phyloP scores from a whole-genome alignment of 2,888 invertebrate species.

The Coenonympha glycerion region DNA sequence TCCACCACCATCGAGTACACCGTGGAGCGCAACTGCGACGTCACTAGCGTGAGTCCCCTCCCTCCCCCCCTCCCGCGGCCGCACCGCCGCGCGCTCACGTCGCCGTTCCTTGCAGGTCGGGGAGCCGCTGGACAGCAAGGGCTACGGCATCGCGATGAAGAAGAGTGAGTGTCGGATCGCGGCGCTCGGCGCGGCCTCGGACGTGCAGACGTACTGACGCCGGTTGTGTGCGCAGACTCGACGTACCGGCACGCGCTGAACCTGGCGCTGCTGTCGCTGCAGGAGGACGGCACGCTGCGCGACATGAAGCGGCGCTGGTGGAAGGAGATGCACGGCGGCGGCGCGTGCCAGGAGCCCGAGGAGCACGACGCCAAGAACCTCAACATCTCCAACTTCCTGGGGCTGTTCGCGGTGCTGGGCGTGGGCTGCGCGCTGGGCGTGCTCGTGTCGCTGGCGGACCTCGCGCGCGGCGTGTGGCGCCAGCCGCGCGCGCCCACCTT shows the following conservation, averaged over 20 bases:
- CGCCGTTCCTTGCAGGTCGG: constrained; percentile 73
- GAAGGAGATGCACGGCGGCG: constrained; percentile 87
- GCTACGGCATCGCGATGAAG: constrained; percentile 90
- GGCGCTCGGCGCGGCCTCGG: background rate
- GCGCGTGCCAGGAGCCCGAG: constrained; percentile 75
- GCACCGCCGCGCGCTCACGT: background rate
- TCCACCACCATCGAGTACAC: constrained; percentile 91
- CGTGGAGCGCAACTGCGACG: constrained; percentile 83
- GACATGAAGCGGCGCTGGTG: constrained; percentile 92
- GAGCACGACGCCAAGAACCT: constrained; percentile 53
- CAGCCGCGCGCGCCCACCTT: constrained; percentile 43
- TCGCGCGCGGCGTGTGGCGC: constrained; percentile 47
- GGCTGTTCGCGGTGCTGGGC: constrained; percentile 85
- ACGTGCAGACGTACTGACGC: background rate
- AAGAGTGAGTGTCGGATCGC: constrained; percentile 74
- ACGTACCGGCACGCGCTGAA: constrained; percentile 84
- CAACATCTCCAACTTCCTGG: constrained; percentile 85
- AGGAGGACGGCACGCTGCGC: constrained; percentile 87
- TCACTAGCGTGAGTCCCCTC: constrained; percentile 73
- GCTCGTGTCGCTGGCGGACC: constrained; percentile 80
- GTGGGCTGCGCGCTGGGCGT: constrained; percentile 80
- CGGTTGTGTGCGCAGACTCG: constrained; percentile 1
- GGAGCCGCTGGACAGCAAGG: constrained; percentile 85
- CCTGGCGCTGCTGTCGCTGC: constrained; percentile 87
- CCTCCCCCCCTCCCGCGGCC: background rate